A percentile compares a stretch with the other conserved stretches of the same genome.
These are phyloP conservation scores for Xiphydria camelus DNA, from an alignment of 2,888 invertebrate species.

Conservation along the genomic window DNA sequence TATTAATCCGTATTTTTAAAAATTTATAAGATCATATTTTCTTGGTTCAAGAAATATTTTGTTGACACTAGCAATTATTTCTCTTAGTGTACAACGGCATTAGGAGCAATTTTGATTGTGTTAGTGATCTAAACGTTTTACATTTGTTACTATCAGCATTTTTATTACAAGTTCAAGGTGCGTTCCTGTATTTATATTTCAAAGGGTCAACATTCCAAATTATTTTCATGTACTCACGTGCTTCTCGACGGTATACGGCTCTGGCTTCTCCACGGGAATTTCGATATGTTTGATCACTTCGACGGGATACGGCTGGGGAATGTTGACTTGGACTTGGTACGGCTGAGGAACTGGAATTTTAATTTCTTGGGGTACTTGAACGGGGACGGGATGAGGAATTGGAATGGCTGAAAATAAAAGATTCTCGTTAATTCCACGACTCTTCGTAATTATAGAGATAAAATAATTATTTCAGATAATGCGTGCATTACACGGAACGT, in stretches of 20 bases:
- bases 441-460: neutral
- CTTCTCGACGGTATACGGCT: constrained; percentile 63
- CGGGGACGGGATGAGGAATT: constrained; percentile 63
- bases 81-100: too few relatives aligned
- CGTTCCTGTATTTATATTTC: too few relatives aligned
- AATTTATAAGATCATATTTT: too few relatives aligned
- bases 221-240: constrained; percentile 49
- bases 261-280: constrained; percentile 63
- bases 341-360: constrained; percentile 64
- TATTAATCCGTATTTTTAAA: too few relatives aligned
- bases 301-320: constrained; percentile 53
- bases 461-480: neutral
- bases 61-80: too few relatives aligned
- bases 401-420: constrained; percentile 56
- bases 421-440: neutral
- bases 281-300: constrained; percentile 63
- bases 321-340: constrained; percentile 62
- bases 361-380: constrained; percentile 62
- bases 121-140: too few relatives aligned
- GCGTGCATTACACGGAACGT: neutral
- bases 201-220: too few relatives aligned
- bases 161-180: too few relatives aligned
- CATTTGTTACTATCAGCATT: too few relatives aligned
- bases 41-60: too few relatives aligned
- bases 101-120: too few relatives aligned